Evolutionary conservation across 2,113 vertebrate species (phyloP).

Genomic region (Alouatta palliata): DNA sequence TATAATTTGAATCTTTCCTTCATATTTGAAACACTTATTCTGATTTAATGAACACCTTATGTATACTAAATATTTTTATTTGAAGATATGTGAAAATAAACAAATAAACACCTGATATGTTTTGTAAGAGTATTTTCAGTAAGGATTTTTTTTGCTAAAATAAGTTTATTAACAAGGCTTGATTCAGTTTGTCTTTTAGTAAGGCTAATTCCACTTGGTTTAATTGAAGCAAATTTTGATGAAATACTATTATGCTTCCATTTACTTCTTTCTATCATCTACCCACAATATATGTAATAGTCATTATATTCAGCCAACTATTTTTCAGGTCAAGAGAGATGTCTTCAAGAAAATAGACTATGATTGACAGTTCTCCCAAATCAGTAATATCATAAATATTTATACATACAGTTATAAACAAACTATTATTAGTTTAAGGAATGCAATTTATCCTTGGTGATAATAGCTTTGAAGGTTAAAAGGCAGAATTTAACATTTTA

Average conservation of each 20-base stretch:
- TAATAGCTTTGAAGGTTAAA: slow-evolving; percentile 62
- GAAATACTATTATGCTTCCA: not conserved
- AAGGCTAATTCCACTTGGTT: slow-evolving; percentile 3
- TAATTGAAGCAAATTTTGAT: slow-evolving; percentile 60
- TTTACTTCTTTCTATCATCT: slow-evolving; percentile 50
- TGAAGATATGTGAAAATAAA: slow-evolving; percentile 54
- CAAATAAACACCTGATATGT: slow-evolving; percentile 22
- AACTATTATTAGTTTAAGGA: slow-evolving; percentile 61
- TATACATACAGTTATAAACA: slow-evolving; percentile 50
- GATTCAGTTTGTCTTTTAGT: not conserved
- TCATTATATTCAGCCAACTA: slow-evolving; percentile 40
- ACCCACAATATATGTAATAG: not conserved
- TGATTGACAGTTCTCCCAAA: slow-evolving; percentile 27
- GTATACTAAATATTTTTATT: slow-evolving; percentile 32
- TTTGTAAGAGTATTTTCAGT: not conserved
- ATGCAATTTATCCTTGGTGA: slow-evolving; percentile 44
- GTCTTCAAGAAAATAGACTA: slow-evolving; percentile 52
- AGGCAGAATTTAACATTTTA: slow-evolving; percentile 60
- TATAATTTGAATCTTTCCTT: slow-evolving; percentile 27
- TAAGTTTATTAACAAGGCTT: not conserved
- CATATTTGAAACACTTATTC: slow-evolving; percentile 18
- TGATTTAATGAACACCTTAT: not conserved
- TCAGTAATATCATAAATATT: slow-evolving; percentile 54
- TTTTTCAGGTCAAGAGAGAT: slow-evolving; percentile 6
- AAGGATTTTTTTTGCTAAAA: slow-evolving; percentile 51